Conservation (phyloP, 2,888 invertebrate species). For the Orthosia incerta region DNA sequence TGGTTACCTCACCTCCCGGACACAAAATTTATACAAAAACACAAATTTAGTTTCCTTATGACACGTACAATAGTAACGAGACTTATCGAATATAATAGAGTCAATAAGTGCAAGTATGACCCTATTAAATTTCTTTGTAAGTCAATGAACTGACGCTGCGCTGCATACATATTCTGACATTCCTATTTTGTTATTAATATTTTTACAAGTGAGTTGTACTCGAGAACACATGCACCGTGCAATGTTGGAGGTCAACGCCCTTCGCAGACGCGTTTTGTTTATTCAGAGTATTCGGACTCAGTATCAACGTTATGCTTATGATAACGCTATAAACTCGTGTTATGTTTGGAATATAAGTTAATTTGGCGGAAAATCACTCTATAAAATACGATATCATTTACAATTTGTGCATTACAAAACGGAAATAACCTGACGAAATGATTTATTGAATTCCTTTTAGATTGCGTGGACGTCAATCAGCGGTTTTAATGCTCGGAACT, state of each 20-base stretch:
- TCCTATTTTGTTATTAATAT: conserved; percentile 63
- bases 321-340: conserved; percentile 30
- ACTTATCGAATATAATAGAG: conserved; percentile 33
- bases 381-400: conserved; percentile 4
- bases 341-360: conserved; percentile 26
- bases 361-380: conserved; percentile 31
- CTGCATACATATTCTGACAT: conserved; percentile 56
- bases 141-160: conserved; percentile 58
- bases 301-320: conserved; percentile 53
- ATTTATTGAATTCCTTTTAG: conserved; percentile 27
- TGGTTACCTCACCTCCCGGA: conserved; percentile 1
- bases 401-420: conserved; percentile 22
- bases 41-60: conserved; percentile 20
- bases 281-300: conserved; percentile 72
- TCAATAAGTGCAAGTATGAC: conserved; percentile 57
- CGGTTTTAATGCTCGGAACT: conserved; percentile 4
- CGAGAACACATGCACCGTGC: conserved; percentile 57
- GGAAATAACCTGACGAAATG: conserved; percentile 32
- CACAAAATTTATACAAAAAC: conserved; percentile 29
- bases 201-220: conserved; percentile 63
- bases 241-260: conserved; percentile 72
- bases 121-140: conserved; percentile 56
- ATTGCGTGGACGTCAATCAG: conserved; percentile 54
- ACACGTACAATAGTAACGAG: conserved; percentile 2
- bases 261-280: conserved; percentile 64